Base-by-base conservation (phyloP, 2,797 vertebrate genomes). In the Pantherophis vulpinus region DNA sequence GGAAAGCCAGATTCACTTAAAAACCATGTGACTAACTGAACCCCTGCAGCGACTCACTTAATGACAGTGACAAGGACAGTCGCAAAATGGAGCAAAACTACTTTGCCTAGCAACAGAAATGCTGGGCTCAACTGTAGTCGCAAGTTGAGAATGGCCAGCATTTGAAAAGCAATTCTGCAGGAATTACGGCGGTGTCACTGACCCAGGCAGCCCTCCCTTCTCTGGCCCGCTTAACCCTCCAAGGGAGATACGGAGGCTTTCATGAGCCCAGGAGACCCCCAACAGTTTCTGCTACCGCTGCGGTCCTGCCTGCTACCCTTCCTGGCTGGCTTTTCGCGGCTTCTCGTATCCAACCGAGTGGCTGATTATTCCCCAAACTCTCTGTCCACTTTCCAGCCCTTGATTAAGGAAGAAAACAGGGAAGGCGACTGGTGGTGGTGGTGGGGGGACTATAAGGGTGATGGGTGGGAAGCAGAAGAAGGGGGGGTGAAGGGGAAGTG, bases 401-500 rank as follows among this genome's bases (percentile, higher is more conserved):
- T 91, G 92, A 91, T 93, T 94, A 94, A 92, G 94, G 91, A 95
- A 96, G 97, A 94, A 97, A 93, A 96, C 93, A 51, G 94, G 93
- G 89, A 97, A 95, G 96, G 97, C 92, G 1, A 63, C 27, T 0
- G 29, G 61, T n/a, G 29, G 27, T n/a, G 27, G 10, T 91, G 96
- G 95, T 95, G 3, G 93, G 97, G 56, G 0, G 56, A 56, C 93
- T 88, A 13, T 29, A 55, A 12, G 61, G 47, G 47, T 12, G 58
- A 16, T 0, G 5, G 63, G 42, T 42, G 42, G 97, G 95, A 97
- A 89, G 95, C 90, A 92, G 56, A 63, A 74, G 66, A 63, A 1
- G 93, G 94, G 11, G 94, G 94, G 94, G 96, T 95, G 95, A 27
- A 14, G 63, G 63, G 66, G n/a, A 3, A 70, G 92, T 96, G 93